Conservation (phyloP, 2,888 invertebrate genomes). For the Mesochorus sp. region DNA sequence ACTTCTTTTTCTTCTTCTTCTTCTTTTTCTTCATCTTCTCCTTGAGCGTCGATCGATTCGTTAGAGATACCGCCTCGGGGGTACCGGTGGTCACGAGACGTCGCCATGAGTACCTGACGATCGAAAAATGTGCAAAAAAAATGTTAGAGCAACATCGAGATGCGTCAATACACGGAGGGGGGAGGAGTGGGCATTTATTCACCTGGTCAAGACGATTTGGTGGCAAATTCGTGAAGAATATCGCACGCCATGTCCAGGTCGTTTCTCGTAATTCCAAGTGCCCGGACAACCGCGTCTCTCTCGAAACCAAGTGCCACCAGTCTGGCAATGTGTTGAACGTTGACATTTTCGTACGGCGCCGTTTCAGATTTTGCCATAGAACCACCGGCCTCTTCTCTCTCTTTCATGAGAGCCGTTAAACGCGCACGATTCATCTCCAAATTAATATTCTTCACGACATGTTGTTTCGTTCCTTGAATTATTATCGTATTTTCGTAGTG, state of each 20-base stretch:
- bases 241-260: constrained; percentile 98
- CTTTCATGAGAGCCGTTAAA: constrained; percentile 78
- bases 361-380: constrained; percentile 75
- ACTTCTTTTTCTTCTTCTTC: too few relatives aligned
- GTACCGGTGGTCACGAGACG: constrained; percentile 72
- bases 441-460: constrained; percentile 80
- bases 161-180: not conserved
- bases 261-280: constrained; percentile 95
- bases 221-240: constrained; percentile 94
- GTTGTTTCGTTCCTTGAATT: constrained; percentile 81
- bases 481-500: constrained; percentile 84
- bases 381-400: constrained; percentile 75
- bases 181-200: not conserved
- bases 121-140: not conserved
- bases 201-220: constrained; percentile 83
- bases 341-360: constrained; percentile 92
- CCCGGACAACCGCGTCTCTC: constrained; percentile 94
- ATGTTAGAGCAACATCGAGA: too few relatives aligned
- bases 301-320: constrained; percentile 95
- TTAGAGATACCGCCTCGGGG: constrained; percentile 72
- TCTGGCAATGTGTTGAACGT: constrained; percentile 94
- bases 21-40: too few relatives aligned
- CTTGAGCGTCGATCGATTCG: too few relatives aligned
- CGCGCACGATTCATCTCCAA: constrained; percentile 76
- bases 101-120: constrained; percentile 70